A percentile compares a stretch with the other conserved stretches of the same genome.
Conservation (phyloP, 2,113 vertebrate species). For the Mixornis gularis region DNA sequence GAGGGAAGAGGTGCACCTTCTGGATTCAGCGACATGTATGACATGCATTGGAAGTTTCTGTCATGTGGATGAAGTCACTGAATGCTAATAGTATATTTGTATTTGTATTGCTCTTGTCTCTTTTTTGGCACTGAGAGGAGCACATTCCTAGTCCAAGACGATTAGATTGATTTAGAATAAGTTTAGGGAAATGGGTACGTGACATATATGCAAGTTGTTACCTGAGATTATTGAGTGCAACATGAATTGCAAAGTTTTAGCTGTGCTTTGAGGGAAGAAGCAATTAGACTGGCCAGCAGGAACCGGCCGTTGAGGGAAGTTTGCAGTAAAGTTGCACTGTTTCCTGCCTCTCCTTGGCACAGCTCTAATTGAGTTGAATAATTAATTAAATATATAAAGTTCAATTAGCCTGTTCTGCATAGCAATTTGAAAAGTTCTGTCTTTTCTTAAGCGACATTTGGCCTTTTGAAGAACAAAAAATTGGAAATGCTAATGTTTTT, state of each 20-base stretch:
- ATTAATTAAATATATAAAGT: conserved; percentile 56
- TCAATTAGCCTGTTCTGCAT: conserved; percentile 53
- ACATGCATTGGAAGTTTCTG: not conserved
- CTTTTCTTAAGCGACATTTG: conserved; percentile 72
- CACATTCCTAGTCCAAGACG: not conserved
- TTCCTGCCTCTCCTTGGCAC: not conserved
- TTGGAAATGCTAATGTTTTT: conserved; percentile 81
- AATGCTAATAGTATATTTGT: not conserved
- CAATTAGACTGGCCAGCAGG: not conserved
- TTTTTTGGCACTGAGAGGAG: not conserved
- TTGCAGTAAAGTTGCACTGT: not conserved
- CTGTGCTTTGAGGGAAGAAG: not conserved
- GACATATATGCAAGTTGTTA: not conserved
- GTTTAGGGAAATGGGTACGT: not conserved
- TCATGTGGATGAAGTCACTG: not conserved
- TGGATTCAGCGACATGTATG: not conserved
- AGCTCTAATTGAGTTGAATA: conserved; percentile 59
- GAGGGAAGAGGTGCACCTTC: not conserved
- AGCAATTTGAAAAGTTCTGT: conserved; percentile 60
- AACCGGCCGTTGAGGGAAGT: conserved; percentile 11
- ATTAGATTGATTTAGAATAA: not conserved
- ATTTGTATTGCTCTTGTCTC: not conserved
- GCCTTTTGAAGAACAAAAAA: conserved; percentile 80
- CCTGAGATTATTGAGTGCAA: not conserved
- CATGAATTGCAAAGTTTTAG: conserved; percentile 12